phyloP scores from a whole-genome alignment of 2,797 vertebrate genomes.

The Darevskia mixta region DNA sequence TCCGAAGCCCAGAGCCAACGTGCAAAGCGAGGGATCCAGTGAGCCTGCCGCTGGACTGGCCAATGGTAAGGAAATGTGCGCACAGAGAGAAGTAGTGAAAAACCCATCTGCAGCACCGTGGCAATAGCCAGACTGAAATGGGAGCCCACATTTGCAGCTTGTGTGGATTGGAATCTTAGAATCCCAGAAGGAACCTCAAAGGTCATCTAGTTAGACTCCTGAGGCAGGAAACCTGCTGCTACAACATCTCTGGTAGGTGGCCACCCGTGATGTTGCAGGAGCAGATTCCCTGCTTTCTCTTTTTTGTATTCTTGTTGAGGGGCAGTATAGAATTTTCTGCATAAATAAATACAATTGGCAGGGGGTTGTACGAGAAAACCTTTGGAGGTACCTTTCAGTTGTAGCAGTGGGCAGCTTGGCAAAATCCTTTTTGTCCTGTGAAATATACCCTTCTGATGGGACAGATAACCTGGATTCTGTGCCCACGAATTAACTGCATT shows the following conservation, averaged over 20 bases:
- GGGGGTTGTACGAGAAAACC: neutral
- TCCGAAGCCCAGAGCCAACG: constrained; percentile 73
- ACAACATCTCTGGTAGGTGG: neutral
- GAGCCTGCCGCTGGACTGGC: constrained; percentile 67
- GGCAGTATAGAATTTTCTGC: too few relatives aligned
- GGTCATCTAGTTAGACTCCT: neutral
- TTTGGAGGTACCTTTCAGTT: neutral
- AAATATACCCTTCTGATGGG: neutral
- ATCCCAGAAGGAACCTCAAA: neutral
- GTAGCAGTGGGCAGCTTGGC: neutral
- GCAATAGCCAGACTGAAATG: neutral
- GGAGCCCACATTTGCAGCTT: neutral
- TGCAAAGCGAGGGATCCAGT: constrained; percentile 62
- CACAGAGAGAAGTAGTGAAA: neutral
- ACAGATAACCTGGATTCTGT: neutral
- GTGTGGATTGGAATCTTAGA: neutral
- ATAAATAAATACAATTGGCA: neutral
- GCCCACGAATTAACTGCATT: too few relatives aligned
- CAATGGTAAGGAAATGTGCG: constrained; percentile 73
- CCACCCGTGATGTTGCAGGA: neutral
- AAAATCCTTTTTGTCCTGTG: neutral
- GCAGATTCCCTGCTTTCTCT: neutral
- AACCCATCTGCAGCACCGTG: accelerated
- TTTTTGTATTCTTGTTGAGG: too few relatives aligned
- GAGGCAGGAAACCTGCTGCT: neutral